Base-by-base conservation (phyloP, 2,797 vertebrate species). In the Ciconia nigra region DNA sequence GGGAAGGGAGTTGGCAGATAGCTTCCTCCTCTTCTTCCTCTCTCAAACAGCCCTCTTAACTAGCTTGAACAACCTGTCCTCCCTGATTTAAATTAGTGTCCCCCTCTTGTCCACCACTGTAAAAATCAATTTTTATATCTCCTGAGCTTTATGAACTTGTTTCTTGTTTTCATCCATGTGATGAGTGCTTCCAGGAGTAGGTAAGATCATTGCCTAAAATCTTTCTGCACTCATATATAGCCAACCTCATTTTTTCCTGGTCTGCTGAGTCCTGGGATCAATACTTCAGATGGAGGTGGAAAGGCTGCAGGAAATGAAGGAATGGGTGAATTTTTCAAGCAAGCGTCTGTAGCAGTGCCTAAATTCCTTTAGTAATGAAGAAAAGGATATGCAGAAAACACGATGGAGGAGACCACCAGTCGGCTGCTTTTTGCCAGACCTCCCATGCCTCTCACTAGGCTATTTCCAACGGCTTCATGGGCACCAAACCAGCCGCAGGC, bases 351-450 rank as follows among this genome's bases (percentile, higher is more conserved):
- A 31, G 37, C 35, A 10, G 29, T 0, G 3, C 7, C 29, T 33
- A 13, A n/a, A 33, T 19, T 19, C 21, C 24, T 39, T 10, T 1
- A 12, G 12, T 2, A 20, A 10, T 1, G 31, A 58, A 20, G 20
- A 15, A 24, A 13, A 44, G 44, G 41, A 15, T 2, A 5, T 0
- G 11, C 19, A 52, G 66, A 25, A 47, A 51, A 7, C 21, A 2
- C 0, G 14, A 4, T 0, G 0, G 58, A 13, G 13, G 33, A 6
- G 33, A 5, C 21, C 15, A 3, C 47, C 1, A 3, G 6, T 0
- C 3, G 1, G 39, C 22, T 7, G 44, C 39, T 7, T 10, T 8
- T 5, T 1, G 3, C 3, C 29, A 13, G 51, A 10, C 6, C 39
- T 39, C 24, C 37, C 28, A 1, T 8, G 35, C 11, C 29, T 15